Base-by-base conservation (phyloP, 1,140 invertebrate genomes). In the Micrasema minimum region DNA sequence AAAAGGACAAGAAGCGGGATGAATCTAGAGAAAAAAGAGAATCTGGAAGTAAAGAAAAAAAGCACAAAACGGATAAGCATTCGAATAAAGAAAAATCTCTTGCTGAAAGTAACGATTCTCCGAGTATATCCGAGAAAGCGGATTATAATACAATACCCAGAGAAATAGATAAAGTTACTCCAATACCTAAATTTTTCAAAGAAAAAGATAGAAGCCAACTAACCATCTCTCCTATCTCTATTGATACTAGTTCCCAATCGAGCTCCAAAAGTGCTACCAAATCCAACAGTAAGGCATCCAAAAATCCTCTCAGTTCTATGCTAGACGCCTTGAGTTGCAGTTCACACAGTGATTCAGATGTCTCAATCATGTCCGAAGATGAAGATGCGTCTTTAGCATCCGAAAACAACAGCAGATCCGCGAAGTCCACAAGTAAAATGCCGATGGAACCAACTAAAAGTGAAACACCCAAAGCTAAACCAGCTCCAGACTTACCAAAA, bases 21-120 rank as follows among this genome's bases (percentile, higher is more conserved):
- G 81, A 83, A 75, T 83, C 80, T 53, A 82, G 82, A 74, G 83
- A 87, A 72, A 84, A 87, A 77, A 87, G 85, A 78, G 86, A 87
- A 64, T 80, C 83, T 4, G 81, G 77, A 11, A 46, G 66, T 73
- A 82, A 85, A 65, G 86, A 88, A 74, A 88, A 87, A 74, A 87
- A 88, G 76, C 86, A 87, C 72, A 88, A 87, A 75, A 86, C 86
- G 77, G 87, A 88, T 7, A 88, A 88, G 73, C 78, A 80, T 48
- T 80, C 80, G 71, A 79, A 79, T 59, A 79, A 82, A 64, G 84
- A 87, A 66, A 78, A 81, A 73, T 77, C 76, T 41, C 78, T 75
- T 38, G 55, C 77, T 69, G 80, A 86, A 78, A 79, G 82, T 80
- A 72, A 78, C 62, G 82, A 85, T 69, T 69, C 80, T 35, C 71